A percentile compares a stretch with the other conserved stretches of the same genome.
Evolutionary conservation across 2,888 invertebrate species (phyloP).

Genomic region (Chaetogeoica ovagalla): DNA sequence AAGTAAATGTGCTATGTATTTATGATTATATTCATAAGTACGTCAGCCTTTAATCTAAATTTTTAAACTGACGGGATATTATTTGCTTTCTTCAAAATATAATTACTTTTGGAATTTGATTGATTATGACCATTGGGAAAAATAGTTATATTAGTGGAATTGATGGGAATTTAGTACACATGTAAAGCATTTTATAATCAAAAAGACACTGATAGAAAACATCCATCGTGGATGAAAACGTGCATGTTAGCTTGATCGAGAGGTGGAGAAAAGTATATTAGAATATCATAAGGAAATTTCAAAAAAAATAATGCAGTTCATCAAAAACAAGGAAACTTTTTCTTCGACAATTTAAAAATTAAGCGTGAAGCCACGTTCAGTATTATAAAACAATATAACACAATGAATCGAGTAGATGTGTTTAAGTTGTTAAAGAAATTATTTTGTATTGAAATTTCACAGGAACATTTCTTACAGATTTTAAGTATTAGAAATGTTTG

Average conservation of each 20-base stretch:
- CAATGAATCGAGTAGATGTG: background rate
- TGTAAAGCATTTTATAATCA: conserved; percentile 21
- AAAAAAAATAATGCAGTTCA: conserved; percentile 10
- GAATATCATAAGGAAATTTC: background rate
- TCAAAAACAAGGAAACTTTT: conserved; percentile 9
- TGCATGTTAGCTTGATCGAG: background rate
- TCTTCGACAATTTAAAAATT: background rate
- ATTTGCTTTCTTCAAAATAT: background rate
- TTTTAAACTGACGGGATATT: background rate
- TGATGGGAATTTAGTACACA: background rate
- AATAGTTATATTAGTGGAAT: background rate
- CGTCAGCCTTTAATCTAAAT: background rate
- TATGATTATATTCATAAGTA: background rate
- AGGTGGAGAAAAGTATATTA: background rate
- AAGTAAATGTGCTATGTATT: too few relatives aligned
- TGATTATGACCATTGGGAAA: background rate
- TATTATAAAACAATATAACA: background rate
- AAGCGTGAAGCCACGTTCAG: background rate
- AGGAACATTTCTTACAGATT: background rate
- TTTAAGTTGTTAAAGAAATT: background rate
- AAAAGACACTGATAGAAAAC: background rate
- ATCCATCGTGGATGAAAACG: background rate
- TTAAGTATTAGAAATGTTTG: too few relatives aligned
- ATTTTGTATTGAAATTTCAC: background rate
- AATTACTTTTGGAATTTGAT: background rate